These are phyloP conservation scores for Brachypterus glaber DNA, from an alignment of 2,888 invertebrate species.

Conservation along the genomic window DNA sequence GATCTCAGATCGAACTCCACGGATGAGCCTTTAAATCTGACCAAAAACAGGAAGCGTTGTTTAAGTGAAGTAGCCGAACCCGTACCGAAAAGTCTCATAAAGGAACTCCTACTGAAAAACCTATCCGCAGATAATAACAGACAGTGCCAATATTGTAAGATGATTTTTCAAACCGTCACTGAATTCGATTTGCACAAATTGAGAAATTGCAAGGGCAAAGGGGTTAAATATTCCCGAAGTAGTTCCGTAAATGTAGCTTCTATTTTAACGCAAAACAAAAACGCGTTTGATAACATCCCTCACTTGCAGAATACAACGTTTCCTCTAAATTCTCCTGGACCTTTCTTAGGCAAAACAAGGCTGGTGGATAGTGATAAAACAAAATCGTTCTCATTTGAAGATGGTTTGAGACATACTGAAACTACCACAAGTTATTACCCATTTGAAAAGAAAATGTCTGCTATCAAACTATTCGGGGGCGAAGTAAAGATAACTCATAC, in stretches of 20 bases:
- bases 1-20: constrained; percentile 8
- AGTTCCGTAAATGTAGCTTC: constrained; percentile 42
- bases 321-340: constrained; percentile 73
- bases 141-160: constrained; percentile 68
- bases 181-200: constrained; percentile 71
- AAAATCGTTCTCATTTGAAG: constrained; percentile 40
- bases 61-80: constrained; percentile 39
- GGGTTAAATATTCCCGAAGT: constrained; percentile 37
- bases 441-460: constrained; percentile 32
- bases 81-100: constrained; percentile 47
- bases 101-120: constrained; percentile 68
- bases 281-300: constrained; percentile 39
- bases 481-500: constrained; percentile 67
- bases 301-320: constrained; percentile 36
- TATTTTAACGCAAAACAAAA: constrained; percentile 40
- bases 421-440: constrained; percentile 15
- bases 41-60: constrained; percentile 38
- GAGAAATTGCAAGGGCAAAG: constrained; percentile 66
- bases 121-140: constrained; percentile 50
- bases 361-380: constrained; percentile 54
- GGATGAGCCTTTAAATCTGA: constrained; percentile 52
- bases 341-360: constrained; percentile 70
- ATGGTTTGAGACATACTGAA: constrained; percentile 20
- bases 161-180: constrained; percentile 69
- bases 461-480: constrained; percentile 64